Conservation (phyloP, 2,113 vertebrate genomes). For the Coryphaenoides rupestris region DNA sequence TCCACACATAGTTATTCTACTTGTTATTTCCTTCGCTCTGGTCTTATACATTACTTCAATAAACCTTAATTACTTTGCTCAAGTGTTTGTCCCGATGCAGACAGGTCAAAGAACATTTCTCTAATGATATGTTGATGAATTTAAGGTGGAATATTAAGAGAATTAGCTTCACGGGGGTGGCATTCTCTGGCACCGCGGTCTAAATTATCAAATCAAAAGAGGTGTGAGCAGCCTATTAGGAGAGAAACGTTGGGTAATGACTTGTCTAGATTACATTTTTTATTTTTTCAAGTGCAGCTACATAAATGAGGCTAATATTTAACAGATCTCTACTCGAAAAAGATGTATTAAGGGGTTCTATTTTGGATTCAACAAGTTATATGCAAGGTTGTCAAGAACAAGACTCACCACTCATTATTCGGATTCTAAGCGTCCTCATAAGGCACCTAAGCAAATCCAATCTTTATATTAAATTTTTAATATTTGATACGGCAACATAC, state of each 20-base stretch:
- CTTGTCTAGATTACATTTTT: slow-evolving; percentile 25
- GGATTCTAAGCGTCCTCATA: too few species aligned
- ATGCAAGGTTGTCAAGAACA: slow-evolving; percentile 1
- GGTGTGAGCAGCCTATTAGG: background rate
- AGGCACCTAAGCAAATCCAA: slow-evolving; percentile 16
- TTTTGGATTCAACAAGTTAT: slow-evolving; percentile 21
- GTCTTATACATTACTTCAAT: slow-evolving; percentile 7
- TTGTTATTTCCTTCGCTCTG: too few species aligned
- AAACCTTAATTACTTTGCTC: slow-evolving; percentile 21
- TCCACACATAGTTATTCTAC: too few species aligned
- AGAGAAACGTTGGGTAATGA: slow-evolving; percentile 27
- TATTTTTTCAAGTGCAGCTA: slow-evolving; percentile 5
- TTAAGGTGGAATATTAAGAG: slow-evolving; percentile 43
- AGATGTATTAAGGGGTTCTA: slow-evolving; percentile 9
- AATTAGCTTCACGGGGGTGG: slow-evolving; percentile 33
- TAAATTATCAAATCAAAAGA: slow-evolving; percentile 34
- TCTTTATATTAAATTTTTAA: background rate
- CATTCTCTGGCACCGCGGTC: slow-evolving; percentile 23
- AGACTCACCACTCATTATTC: background rate
- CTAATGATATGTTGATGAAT: slow-evolving; percentile 40
- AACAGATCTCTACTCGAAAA: slow-evolving; percentile 13
- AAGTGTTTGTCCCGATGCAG: slow-evolving; percentile 13
- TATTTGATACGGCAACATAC: background rate
- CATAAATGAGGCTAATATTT: slow-evolving; percentile 15
- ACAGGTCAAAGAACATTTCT: slow-evolving; percentile 34